Evolutionary conservation across 2,888 invertebrate species (phyloP).

Genomic region (Hipparchia semele): DNA sequence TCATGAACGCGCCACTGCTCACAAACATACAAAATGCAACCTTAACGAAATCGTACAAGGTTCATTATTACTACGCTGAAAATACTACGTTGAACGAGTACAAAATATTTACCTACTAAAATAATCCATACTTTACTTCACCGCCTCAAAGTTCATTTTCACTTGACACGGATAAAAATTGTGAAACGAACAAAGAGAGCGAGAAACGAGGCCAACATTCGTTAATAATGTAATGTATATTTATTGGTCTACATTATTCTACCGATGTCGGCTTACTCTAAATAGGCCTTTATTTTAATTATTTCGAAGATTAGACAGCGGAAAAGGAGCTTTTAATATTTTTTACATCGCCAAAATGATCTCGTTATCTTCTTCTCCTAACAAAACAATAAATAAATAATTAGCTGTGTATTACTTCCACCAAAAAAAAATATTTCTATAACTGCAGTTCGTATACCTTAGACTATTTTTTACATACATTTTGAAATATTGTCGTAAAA

Average conservation of each 20-base stretch:
- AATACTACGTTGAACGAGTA: conserved; percentile 59
- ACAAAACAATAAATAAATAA: neutral
- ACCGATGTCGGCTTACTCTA: conserved; percentile 64
- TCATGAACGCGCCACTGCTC: conserved; percentile 75
- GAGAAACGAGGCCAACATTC: conserved; percentile 81
- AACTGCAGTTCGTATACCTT: too few relatives aligned
- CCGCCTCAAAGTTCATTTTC: conserved; percentile 72
- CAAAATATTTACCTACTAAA: conserved; percentile 66
- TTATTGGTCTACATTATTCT: conserved; percentile 79
- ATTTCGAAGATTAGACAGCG: conserved; percentile 42
- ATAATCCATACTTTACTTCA: conserved; percentile 75
- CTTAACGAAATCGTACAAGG: conserved; percentile 52
- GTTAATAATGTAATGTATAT: conserved; percentile 83
- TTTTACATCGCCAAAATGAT: neutral
- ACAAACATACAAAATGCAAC: conserved; percentile 55
- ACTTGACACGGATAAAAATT: conserved; percentile 67
- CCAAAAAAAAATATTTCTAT: too few relatives aligned
- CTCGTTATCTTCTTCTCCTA: neutral
- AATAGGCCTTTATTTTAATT: conserved; percentile 64
- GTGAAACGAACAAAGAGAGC: conserved; percentile 81
- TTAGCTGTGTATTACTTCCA: too few relatives aligned
- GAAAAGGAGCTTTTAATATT: conserved; percentile 17
- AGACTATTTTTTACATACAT: too few relatives aligned
- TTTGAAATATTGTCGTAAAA: neutral
- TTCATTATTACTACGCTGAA: conserved; percentile 49